These are phyloP conservation scores for Squalus acanthias DNA, from an alignment of 2,797 vertebrate species.

Conservation along the genomic window DNA sequence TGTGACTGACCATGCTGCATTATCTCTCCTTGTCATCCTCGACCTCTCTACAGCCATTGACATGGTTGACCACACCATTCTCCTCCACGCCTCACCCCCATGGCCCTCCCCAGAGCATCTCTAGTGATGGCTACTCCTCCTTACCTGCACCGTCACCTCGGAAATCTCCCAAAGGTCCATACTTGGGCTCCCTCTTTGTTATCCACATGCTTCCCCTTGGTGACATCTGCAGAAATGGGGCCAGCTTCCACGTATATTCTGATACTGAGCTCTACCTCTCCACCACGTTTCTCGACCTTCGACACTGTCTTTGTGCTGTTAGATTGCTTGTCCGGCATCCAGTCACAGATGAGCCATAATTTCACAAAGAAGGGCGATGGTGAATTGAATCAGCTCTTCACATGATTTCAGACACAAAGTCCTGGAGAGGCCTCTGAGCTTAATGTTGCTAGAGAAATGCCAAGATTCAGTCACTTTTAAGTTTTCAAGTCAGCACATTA, in stretches of 20 bases:
- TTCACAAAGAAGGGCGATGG: neutral
- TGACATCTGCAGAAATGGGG: neutral
- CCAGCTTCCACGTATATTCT: neutral
- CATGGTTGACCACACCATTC: neutral
- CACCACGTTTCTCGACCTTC: neutral
- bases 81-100: neutral
- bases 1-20: neutral
- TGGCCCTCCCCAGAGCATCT: neutral
- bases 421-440: neutral
- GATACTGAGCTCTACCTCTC: neutral
- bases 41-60: neutral
- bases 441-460: neutral
- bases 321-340: neutral
- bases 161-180: neutral
- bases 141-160: neutral
- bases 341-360: neutral
- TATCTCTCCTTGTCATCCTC: no score
- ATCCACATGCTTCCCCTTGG: neutral
- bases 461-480: neutral
- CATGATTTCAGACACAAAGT: neutral
- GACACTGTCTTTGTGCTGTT: neutral
- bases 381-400: neutral
- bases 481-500: neutral
- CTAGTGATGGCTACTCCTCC: neutral
- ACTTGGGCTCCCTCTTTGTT: neutral